phyloP scores from a whole-genome alignment of 2,888 invertebrate species.

The Tetragonula carbonaria region DNA sequence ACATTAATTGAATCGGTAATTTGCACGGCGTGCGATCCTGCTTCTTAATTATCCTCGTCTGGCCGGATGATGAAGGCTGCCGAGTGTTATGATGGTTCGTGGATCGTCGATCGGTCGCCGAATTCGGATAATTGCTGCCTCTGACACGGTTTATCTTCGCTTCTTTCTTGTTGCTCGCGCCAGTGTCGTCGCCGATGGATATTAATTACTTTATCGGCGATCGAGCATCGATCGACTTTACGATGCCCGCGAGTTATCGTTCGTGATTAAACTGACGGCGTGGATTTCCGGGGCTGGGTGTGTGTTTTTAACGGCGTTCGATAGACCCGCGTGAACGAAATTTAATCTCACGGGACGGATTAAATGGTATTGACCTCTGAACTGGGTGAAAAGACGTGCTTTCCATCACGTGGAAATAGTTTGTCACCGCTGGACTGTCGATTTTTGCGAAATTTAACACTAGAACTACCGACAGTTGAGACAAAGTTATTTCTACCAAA shows the following conservation, averaged over 20 bases:
- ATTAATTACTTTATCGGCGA: conserved; percentile 29
- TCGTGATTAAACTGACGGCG: neutral
- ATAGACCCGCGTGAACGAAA: neutral
- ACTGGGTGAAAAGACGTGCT: too few relatives aligned
- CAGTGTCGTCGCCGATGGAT: conserved; percentile 2
- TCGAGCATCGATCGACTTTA: neutral
- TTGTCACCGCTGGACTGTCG: too few relatives aligned
- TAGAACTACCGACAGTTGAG: too few relatives aligned
- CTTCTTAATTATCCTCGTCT: conserved; percentile 55
- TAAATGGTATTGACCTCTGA: neutral
- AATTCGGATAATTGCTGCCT: conserved; percentile 32
- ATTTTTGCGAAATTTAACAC: too few relatives aligned
- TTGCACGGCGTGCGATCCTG: conserved; percentile 40
- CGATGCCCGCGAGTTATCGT: neutral
- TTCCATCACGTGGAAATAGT: too few relatives aligned
- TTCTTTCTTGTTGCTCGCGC: conserved; percentile 30
- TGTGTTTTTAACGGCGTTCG: neutral
- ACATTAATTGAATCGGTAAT: conserved; percentile 61
- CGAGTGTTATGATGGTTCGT: conserved; percentile 14
- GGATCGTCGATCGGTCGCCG: conserved; percentile 15
- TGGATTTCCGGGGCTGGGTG: neutral
- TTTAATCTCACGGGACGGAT: neutral
- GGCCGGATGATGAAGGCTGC: conserved; percentile 34
- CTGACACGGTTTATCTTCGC: conserved; percentile 16
- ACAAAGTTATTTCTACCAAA: too few relatives aligned